A percentile compares a stretch with the other conserved stretches of the same genome.
Evolutionary conservation across 2,888 invertebrate genomes (phyloP).

Genomic region (Geophilus truncorum): DNA sequence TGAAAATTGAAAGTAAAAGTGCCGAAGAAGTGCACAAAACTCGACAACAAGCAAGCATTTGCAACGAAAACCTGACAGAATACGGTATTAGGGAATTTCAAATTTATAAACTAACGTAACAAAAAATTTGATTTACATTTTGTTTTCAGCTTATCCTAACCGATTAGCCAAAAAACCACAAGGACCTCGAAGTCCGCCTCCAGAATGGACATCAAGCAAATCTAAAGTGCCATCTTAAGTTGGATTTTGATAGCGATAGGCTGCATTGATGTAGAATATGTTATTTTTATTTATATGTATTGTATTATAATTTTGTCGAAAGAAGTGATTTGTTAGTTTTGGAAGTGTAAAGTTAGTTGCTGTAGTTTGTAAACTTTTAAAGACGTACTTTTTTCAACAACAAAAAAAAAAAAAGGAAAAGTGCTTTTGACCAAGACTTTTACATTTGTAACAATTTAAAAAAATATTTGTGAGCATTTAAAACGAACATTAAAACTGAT

Average conservation of each 20-base stretch:
- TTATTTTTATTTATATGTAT: neutral
- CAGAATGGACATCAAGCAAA: neutral
- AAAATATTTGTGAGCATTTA: neutral
- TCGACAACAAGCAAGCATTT: neutral
- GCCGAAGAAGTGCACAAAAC: neutral
- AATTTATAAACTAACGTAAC: too few relatives aligned
- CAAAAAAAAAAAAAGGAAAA: too few relatives aligned
- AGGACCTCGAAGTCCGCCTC: neutral
- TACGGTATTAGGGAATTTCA: too few relatives aligned
- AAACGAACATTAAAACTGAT: neutral
- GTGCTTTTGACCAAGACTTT: neutral
- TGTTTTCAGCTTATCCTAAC: neutral
- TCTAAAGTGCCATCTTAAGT: neutral
- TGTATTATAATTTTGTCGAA: slow-evolving; percentile 3
- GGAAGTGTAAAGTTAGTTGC: neutral
- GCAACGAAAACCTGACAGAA: neutral
- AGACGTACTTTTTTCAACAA: neutral
- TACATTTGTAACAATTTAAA: neutral
- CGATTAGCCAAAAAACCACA: neutral
- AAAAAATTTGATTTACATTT: neutral
- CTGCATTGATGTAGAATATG: neutral
- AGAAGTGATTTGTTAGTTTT: neutral
- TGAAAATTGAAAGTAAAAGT: neutral
- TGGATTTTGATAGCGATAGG: neutral
- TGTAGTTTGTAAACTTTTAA: neutral